Percentiles rank a stretch among this genome's conserved stretches.
Conservation (phyloP, 2,797 vertebrate genomes). For the Chiloscyllium punctatum region DNA sequence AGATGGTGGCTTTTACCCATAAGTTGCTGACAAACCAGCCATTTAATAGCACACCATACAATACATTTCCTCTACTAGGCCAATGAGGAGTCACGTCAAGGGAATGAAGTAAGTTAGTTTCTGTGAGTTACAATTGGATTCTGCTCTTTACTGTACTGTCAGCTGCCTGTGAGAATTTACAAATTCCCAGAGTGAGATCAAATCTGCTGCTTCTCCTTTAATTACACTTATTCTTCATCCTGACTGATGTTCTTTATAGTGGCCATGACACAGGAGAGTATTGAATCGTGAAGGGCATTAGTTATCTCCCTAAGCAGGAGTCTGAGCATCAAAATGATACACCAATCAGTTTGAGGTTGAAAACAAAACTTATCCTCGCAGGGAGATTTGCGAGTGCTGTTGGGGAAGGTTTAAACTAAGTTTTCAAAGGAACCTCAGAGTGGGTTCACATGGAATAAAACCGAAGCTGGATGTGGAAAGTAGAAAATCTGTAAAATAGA, state of each 20-base stretch:
- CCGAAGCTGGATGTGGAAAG: too few species aligned
- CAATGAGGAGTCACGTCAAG: not conserved
- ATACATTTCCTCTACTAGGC: not conserved
- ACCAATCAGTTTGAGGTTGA: not conserved
- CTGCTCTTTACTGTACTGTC: not conserved
- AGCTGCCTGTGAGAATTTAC: not conserved
- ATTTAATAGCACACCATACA: not conserved
- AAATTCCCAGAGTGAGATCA: not conserved
- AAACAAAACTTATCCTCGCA: not conserved
- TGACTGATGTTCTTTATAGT: not conserved
- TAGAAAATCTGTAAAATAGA: too few species aligned
- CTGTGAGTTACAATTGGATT: not conserved
- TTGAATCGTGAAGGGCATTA: not conserved
- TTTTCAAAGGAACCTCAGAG: too few species aligned
- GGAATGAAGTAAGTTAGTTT: not conserved
- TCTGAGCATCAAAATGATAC: not conserved
- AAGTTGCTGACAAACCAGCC: not conserved
- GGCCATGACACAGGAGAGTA: not conserved
- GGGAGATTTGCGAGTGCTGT: too few species aligned
- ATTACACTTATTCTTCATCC: not conserved
- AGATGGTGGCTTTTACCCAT: not conserved
- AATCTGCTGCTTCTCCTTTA: not conserved
- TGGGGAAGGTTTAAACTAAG: too few species aligned
- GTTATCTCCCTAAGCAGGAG: not conserved
- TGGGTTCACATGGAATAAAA: too few species aligned